Base-by-base conservation (phyloP, 2,113 vertebrate species). In the Suncus etruscus region DNA sequence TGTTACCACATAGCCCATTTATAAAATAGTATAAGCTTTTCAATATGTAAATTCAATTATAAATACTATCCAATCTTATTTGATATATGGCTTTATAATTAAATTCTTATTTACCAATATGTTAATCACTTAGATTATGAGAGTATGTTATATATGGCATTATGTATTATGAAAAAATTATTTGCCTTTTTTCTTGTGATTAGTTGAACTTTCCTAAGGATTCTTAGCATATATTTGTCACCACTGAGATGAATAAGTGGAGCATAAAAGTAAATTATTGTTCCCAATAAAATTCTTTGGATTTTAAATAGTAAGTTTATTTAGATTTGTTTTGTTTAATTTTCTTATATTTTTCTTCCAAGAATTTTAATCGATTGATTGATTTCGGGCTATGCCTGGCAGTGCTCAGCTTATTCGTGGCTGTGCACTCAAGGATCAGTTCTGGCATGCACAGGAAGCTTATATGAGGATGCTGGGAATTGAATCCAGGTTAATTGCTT, bases 11-110 rank as follows among this genome's bases (percentile, higher is more conserved):
- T 50, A 93, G 54, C 25, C 7, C 6, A 76, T 83, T 95, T 58
- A n/a, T 29, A 61, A 94, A 92, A 86, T 58, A 91, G 15, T 93
- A 4, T 4, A 29, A n/a, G 8, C 91, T 54, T 39, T 83, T 79
- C 69, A 86, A 85, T 66, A 29, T 25, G 0, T n/a, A 29, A 81
- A 66, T 72, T 1, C 65, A 85, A 86, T 91, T 95, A 83, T 39
- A 76, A 58, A 83, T 73, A 32, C 75, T 66, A 45, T 12, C 58
- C 50, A 63, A 12, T 69, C 32, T 39, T 16, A 1, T 73, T 58
- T 91, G 47, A 77, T 48, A 93, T 11, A 20, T 84, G 39, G 39
- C 48, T 87, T 83, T 80, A 76, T 81, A 39, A 39, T 90, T 68
- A 50, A 51, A n/a, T 27, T 81, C 24, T 72, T 69, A 68, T n/a